Base-by-base conservation (phyloP, 2,113 vertebrate genomes). In the Coptodon bakossiorum region DNA sequence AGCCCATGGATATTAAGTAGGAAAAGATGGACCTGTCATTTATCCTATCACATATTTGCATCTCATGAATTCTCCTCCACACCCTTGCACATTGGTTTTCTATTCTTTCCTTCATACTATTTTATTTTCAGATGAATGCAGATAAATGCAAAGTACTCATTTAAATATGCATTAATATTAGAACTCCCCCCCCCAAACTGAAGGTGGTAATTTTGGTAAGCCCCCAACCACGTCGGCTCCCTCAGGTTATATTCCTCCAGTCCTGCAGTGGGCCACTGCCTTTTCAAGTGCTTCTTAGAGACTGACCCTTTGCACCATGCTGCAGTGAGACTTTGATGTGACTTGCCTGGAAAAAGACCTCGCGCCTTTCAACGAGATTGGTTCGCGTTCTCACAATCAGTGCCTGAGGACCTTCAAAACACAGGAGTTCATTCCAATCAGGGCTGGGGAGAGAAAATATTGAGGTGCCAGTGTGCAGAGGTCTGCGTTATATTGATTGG, bases 121-220 rank as follows among this genome's bases (percentile, higher is more conserved):
- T 94, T 94, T 83, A 94, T 96, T 94, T 95, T 86, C 87, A 94
- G 92, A 95, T 94, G 88, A 93, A 96, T 96, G 95, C 93, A 94
- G 95, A 95, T 95, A 85, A 90, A 96, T 96, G 96, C 94, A 94
- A 96, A 96, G 86, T 83, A 84, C 84, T 95, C 52, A 96, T 96
- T 96, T 96, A 96, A 96, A 97, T 97, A 97, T 95, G 94, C 96
- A 96, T 96, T 91, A 94, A 57, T 81, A 90, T 88, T 83, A 84
- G 54, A 86, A 87, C 31, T 29, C 24, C 59, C 82, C 71, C 71
- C 61, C 80, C n/a, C 53, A 90, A 87, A 92, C 48, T 50, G 10
- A 87, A 89, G 86, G 84, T 66, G 88, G 76, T 93, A 81, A 95
- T 96, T 95, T 93, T 78, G 48, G 76, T 79, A 90, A 93, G 29